Percentiles rank a stretch among this genome's conserved stretches.
phyloP scores from a whole-genome alignment of 2,113 vertebrate genomes.

The Hippocampus mohnikei region DNA sequence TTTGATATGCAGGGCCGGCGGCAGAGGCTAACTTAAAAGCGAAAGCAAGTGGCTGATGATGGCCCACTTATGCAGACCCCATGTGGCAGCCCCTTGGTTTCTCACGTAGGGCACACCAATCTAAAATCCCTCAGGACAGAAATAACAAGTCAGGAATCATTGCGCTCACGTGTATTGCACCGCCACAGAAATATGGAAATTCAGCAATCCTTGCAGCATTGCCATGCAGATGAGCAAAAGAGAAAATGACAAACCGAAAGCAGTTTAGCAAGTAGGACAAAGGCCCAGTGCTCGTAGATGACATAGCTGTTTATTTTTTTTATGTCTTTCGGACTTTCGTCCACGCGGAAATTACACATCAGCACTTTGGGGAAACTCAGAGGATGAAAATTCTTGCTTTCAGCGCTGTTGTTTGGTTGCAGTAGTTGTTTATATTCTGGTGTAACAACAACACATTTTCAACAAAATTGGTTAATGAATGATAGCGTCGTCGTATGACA shows the following conservation, averaged over 20 bases:
- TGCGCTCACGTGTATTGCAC: conserved; percentile 42
- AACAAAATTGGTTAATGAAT: background rate
- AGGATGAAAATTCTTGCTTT: background rate
- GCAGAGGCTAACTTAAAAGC: conserved; percentile 38
- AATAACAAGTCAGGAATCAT: conserved; percentile 52
- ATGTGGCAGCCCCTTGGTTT: conserved; percentile 26
- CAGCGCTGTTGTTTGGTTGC: background rate
- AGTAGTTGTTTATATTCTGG: background rate
- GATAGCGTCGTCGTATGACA: background rate
- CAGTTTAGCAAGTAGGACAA: conserved; percentile 11
- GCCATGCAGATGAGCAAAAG: conserved; percentile 24
- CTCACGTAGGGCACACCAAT: conserved; percentile 16
- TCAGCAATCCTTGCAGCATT: conserved; percentile 21
- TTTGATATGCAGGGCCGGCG: conserved; percentile 51
- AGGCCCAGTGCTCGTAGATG: conserved; percentile 1
- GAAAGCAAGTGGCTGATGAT: conserved; percentile 30
- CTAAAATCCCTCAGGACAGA: conserved; percentile 43
- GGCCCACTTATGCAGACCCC: conserved; percentile 23
- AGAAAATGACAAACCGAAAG: conserved; percentile 39
- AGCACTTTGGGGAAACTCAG: conserved; percentile 2
- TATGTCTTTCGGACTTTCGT: background rate
- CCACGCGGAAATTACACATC: background rate
- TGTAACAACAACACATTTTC: background rate
- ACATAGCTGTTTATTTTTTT: background rate
- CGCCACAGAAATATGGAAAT: conserved; percentile 39